phyloP scores from a whole-genome alignment of 2,113 vertebrate genomes.

The Prunella himalayana region DNA sequence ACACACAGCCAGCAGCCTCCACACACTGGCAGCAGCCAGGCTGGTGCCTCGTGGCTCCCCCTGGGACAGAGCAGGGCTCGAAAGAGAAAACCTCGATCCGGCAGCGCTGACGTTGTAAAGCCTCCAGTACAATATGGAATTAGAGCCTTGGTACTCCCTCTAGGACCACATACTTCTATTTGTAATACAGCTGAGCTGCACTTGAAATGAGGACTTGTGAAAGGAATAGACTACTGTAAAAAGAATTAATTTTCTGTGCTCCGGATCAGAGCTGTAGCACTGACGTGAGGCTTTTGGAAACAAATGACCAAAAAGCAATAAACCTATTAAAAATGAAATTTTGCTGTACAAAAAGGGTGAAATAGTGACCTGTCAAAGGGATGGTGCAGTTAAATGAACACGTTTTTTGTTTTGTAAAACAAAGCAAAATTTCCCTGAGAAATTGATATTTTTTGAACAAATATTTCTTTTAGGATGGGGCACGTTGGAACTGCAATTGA shows the following conservation, averaged over 20 bases:
- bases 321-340: constrained; percentile 45
- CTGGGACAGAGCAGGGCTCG: background rate
- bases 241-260: constrained; percentile 38
- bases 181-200: constrained; percentile 8
- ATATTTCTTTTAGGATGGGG: background rate
- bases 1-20: background rate
- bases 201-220: constrained; percentile 6
- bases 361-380: constrained; percentile 18
- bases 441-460: background rate
- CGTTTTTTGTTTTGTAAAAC: background rate
- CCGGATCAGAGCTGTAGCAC: background rate
- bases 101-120: background rate
- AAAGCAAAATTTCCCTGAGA: background rate
- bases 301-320: background rate
- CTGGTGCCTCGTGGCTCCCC: background rate
- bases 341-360: background rate
- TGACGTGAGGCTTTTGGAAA: background rate
- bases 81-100: background rate
- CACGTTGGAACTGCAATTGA: background rate
- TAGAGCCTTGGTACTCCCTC: background rate
- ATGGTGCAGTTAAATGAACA: background rate
- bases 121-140: background rate
- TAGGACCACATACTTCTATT: background rate
- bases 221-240: constrained; percentile 25
- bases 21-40: background rate